Evolutionary conservation across 2,113 vertebrate species (phyloP).

Genomic region (Phainopepla nitens): DNA sequence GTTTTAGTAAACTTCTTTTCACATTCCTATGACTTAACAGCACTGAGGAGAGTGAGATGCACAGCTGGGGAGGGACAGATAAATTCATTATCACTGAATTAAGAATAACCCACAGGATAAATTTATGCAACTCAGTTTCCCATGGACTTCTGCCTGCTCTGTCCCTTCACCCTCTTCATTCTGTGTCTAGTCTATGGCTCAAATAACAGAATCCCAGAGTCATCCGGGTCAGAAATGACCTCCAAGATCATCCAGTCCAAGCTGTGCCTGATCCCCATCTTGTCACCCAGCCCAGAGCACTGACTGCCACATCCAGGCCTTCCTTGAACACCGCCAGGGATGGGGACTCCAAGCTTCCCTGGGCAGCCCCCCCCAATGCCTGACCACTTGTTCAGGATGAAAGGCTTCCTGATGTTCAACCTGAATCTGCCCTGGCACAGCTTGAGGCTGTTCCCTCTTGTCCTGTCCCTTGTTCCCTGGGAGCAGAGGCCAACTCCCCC

Average conservation of each 20-base stretch:
- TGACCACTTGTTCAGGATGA: neutral
- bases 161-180: accelerated
- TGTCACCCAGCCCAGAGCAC: neutral
- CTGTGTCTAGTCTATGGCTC: no score
- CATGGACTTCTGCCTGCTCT: neutral
- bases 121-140: neutral
- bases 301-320: neutral
- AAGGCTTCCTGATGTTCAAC: neutral
- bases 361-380: neutral
- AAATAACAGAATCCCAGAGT: neutral
- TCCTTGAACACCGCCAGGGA: neutral
- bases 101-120: neutral
- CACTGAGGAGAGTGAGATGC: neutral
- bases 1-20: neutral
- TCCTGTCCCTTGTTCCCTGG: neutral
- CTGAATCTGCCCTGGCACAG: neutral
- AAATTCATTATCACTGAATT: neutral
- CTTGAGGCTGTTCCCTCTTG: accelerated
- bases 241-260: neutral
- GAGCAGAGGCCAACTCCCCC: accelerated
- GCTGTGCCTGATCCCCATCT: accelerated
- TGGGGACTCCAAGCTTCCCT: neutral
- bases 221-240: neutral
- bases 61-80: neutral
- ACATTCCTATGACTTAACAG: neutral